phyloP scores from a whole-genome alignment of 2,113 vertebrate genomes.

The Bujurquina vittata region DNA sequence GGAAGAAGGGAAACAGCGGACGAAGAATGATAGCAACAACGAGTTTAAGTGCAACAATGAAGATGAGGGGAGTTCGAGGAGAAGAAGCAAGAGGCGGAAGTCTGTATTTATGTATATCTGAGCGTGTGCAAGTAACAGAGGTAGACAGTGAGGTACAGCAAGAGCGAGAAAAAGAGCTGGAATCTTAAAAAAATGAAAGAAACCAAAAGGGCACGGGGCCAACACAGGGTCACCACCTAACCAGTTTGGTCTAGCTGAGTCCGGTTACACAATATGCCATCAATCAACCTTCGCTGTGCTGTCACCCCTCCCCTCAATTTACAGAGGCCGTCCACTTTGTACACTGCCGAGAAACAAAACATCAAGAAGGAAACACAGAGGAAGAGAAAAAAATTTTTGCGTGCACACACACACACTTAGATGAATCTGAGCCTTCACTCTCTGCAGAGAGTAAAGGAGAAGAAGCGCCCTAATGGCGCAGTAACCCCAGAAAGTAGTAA shows the following conservation, averaged over 20 bases:
- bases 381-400: background rate
- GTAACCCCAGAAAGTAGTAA: background rate
- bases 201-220: constrained; percentile 63
- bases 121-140: constrained; percentile 3
- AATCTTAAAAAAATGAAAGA: background rate
- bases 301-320: constrained; percentile 73
- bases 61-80: background rate
- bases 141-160: constrained; percentile 22
- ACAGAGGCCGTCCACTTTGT: constrained; percentile 69
- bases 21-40: constrained; percentile 61
- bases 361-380: constrained; percentile 26
- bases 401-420: constrained; percentile 12
- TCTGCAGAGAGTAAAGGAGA: constrained; percentile 45
- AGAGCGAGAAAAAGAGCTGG: constrained; percentile 36
- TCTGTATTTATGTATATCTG: constrained; percentile 38
- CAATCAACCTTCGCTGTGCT: constrained; percentile 76
- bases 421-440: constrained; percentile 57
- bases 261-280: constrained; percentile 82
- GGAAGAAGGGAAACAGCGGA: constrained; percentile 70
- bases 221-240: constrained; percentile 77
- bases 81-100: constrained; percentile 43
- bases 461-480: constrained; percentile 27
- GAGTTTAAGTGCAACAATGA: constrained; percentile 55
- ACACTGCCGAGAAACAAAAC: constrained; percentile 70
- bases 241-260: constrained; percentile 79